Evolutionary conservation across 2,888 invertebrate species (phyloP), one percentile per base, ranked within the genome.

Genomic region (Xanthostigma xanthostigma): DNA sequence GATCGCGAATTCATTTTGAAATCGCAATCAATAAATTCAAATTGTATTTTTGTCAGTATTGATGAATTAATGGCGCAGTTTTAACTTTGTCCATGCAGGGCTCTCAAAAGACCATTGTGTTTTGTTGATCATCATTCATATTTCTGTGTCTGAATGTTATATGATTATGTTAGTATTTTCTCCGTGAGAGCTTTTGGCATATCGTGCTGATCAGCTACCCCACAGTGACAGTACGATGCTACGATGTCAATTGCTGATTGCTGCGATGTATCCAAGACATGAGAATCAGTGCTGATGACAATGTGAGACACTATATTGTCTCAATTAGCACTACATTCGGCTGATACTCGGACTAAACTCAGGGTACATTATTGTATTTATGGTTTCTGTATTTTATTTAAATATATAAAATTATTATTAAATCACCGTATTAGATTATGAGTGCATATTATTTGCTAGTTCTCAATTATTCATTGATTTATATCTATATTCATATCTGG

Each of bases 311-410:
- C 27, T 27, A 27, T 3, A 17, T 27, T 27, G 27, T 27, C 27
- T 27, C 6, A 27, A 27, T 27, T 27, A 27, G 27, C 27, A 27
- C 27, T 27, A 27, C 27, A 27, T 27, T 27, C 27, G 27, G 27
- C 27, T 27, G 27, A 27, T 27, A 27, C 27, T 27, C 27, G 27
- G 27, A 27, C 27, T 27, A 27, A 27, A 27, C 27, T 34, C 41
- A 50, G 47, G 52, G 52, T 52, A 52, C 52, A 52, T 50, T 52
- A 50, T 50, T 52, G 50, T 46, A 52, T 49, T 52, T 52, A 49
- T 52, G 52, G 52, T 52, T 52, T 52, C 52, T 52, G 49, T 46
- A 41, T 44, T 46, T 41, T 39, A 34, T 46, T 41, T 40, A 14
- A 35, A 10, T 44, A 44, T 44, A 34, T 44, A 44, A 34, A 34